Base-by-base conservation (phyloP, 2,888 invertebrate genomes). In the Xestia rhomboidea region DNA sequence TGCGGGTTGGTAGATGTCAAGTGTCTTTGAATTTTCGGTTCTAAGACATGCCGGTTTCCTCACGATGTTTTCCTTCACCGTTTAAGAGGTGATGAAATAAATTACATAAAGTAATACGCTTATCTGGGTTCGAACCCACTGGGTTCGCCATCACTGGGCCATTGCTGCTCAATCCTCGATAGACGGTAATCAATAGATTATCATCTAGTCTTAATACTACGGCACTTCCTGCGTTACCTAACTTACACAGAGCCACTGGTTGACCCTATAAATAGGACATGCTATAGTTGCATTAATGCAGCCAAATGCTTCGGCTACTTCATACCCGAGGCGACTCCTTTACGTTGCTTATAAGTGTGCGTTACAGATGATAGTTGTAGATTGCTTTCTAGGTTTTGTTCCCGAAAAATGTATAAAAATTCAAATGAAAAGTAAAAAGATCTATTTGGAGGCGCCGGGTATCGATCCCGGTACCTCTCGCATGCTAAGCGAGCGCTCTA, bases 401-500 rank as follows among this genome's bases (percentile, higher is more conserved):
- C 30, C 30, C 5, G 34, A 34, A 62, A 60, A 34, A 2, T 21
- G 7, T 60, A 10, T 30, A 60, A 8, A 18, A 60, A 60, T n/a
- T n/a, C n/a, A n/a, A 3, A 1, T 49, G 18, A 57, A 63, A 13
- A 38, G 13, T n/a, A 24, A 1, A 60, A 78, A 74, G 30, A 2
- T 1, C 0, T 1, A 2, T 57, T 81, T 91, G 91, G 91, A 91
- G 91, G 91, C 91, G 91, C 91, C 91, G 91, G 91, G 91, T 91
- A 91, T 91, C 91, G 91, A 92, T 92, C 92, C 92, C 96, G 96
- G 96, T 96, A 96, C 97, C 95, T 96, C 96, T 96, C 96, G 93
- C 96, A 96, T 97, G 96, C 96, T 96, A 96, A 97, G 96, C 96
- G 97, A 96, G 96, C 97, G 96, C 96, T 96, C 96, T 97, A 96